Percentiles rank a stretch among this genome's conserved stretches.
Evolutionary conservation across 1,140 invertebrate species (phyloP).

Genomic region (Atta texana): DNA sequence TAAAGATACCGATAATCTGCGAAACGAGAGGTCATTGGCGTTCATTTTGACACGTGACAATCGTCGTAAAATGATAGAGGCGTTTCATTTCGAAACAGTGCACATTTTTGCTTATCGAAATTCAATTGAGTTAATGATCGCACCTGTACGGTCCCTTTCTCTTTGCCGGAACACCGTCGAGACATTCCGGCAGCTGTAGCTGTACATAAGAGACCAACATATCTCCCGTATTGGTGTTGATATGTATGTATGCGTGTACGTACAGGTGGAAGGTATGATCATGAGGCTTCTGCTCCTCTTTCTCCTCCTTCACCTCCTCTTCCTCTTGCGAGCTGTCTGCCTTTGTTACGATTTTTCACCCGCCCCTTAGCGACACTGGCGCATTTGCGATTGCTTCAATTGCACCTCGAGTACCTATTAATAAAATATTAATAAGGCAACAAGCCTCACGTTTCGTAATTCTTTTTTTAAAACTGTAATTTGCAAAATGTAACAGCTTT

Average conservation of each 20-base stretch:
- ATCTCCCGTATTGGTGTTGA: constrained; percentile 15
- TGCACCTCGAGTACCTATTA: neutral
- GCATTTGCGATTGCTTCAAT: neutral
- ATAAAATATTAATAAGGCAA: constrained; percentile 13
- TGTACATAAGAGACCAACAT: constrained; percentile 58
- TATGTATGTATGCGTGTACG: constrained; percentile 44
- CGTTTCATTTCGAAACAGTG: constrained; percentile 20
- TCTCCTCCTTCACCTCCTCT: constrained; percentile 24
- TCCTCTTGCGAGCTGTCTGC: constrained; percentile 17
- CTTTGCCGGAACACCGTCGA: constrained; percentile 61
- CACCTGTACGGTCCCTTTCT: constrained; percentile 76
- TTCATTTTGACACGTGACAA: neutral
- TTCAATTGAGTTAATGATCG: constrained; percentile 75
- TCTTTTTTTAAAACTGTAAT: neutral
- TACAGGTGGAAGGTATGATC: constrained; percentile 72
- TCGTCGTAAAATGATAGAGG: constrained; percentile 24
- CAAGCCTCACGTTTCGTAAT: neutral
- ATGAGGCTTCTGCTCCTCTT: constrained; percentile 34
- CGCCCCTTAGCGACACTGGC: constrained; percentile 39
- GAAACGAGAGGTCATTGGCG: neutral
- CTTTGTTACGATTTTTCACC: constrained; percentile 51
- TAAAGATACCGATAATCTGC: neutral
- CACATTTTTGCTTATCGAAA: constrained; percentile 72
- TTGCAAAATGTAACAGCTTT: neutral
- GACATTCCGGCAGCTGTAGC: constrained; percentile 70